These are phyloP conservation scores for Thera britannica DNA, from an alignment of 2,888 invertebrate species.

Conservation along the genomic window DNA sequence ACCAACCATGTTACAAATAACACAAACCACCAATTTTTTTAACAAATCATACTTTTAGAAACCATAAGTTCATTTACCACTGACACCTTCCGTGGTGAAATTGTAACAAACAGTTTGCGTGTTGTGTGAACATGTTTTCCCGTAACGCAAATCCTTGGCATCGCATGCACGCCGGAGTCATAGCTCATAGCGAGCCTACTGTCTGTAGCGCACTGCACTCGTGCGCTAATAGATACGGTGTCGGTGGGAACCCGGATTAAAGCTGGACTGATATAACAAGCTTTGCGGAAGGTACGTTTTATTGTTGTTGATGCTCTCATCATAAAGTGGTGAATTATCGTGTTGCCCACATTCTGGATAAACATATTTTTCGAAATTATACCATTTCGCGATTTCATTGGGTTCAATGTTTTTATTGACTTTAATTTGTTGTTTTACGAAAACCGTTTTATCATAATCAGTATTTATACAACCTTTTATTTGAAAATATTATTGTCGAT, in stretches of 20 bases:
- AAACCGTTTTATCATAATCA: not conserved
- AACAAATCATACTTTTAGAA: no score
- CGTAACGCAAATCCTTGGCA: no score
- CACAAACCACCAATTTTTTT: no score
- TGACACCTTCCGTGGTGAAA: no score
- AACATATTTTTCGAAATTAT: conserved; percentile 1
- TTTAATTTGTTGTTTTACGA: not conserved
- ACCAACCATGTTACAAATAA: no score
- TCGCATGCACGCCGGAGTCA: no score
- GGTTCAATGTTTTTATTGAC: not conserved
- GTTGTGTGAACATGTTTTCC: no score
- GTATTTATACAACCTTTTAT: not conserved
- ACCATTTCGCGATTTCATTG: not conserved
- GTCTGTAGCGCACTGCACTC: conserved; percentile 7
- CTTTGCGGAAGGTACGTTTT: conserved; percentile 24
- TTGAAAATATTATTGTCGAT: no score
- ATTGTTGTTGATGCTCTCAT: conserved; percentile 19
- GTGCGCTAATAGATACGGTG: conserved; percentile 15
- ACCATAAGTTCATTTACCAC: no score
- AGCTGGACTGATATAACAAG: conserved; percentile 23
- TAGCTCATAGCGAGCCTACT: not conserved
- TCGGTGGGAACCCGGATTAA: conserved; percentile 14
- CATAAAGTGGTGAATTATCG: conserved; percentile 14
- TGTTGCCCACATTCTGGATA: not conserved
- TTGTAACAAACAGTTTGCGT: no score